Evolutionary conservation across 2,797 vertebrate genomes (phyloP).

Genomic region (Corythornis leucogaster): DNA sequence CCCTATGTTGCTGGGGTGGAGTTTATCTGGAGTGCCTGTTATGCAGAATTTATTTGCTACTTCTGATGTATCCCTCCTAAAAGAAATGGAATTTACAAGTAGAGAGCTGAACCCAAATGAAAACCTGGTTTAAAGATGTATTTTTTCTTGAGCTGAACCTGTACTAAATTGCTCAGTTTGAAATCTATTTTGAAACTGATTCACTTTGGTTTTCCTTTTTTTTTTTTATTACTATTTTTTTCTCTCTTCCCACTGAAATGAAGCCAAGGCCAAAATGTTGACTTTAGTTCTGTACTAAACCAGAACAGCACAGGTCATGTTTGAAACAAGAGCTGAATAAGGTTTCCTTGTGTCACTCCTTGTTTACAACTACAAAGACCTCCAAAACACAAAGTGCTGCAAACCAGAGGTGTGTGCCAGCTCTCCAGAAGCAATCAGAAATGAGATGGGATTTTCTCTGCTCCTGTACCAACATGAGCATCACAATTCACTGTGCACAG

Average conservation of each 20-base stretch:
- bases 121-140: neutral
- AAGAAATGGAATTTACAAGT: neutral
- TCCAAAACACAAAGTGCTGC: neutral
- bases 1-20: neutral
- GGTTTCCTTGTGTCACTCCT: neutral
- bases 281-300: neutral
- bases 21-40: neutral
- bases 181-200: neutral
- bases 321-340: neutral
- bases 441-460: neutral
- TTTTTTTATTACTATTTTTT: rapidly evolving
- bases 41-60: neutral
- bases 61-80: neutral
- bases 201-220: rapidly evolving
- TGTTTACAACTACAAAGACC: neutral
- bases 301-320: neutral
- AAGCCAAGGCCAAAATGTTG: neutral
- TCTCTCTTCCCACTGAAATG: neutral
- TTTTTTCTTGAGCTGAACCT: neutral
- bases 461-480: neutral
- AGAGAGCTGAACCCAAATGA: neutral
- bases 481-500: neutral
- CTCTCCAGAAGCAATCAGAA: neutral
- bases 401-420: neutral
- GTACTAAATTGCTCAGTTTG: neutral